Conservation (phyloP, 2,113 vertebrate species). For the Alosa alosa region DNA sequence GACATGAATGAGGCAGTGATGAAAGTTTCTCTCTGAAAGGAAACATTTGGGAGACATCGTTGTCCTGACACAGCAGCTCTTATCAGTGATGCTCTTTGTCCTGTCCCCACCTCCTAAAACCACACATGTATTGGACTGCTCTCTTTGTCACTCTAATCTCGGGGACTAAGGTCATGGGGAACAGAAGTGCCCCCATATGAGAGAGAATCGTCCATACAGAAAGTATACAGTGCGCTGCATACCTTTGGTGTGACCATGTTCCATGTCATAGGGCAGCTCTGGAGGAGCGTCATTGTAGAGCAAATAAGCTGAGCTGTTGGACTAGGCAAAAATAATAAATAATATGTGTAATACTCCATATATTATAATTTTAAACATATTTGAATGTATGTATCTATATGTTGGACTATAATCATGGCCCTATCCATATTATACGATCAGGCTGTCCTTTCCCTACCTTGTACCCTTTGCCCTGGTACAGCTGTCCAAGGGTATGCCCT, state of each 20-base stretch:
- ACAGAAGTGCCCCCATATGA: not conserved
- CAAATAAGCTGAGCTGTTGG: slow-evolving; percentile 71
- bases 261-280: slow-evolving; percentile 56
- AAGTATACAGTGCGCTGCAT: slow-evolving; percentile 18
- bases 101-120: slow-evolving; percentile 37
- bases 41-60: not conserved
- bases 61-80: slow-evolving; percentile 47
- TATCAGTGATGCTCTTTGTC: slow-evolving; percentile 61
- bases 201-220: not conserved
- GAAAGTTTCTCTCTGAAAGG: not conserved
- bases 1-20: not conserved
- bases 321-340: slow-evolving; percentile 52
- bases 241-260: slow-evolving; percentile 91
- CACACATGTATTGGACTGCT: slow-evolving; percentile 23
- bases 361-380: no score
- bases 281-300: slow-evolving; percentile 89
- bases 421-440: not conserved
- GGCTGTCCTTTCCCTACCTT: slow-evolving; percentile 64
- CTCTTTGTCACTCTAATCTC: not conserved
- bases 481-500: slow-evolving; percentile 78
- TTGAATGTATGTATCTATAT: no score
- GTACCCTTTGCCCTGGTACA: slow-evolving; percentile 70
- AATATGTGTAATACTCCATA: no score
- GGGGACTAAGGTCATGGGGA: not conserved
- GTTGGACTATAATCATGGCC: no score